These are phyloP conservation scores for Dendroctonus ponderosae DNA, from an alignment of 1,140 invertebrate species.

Conservation along the genomic window DNA sequence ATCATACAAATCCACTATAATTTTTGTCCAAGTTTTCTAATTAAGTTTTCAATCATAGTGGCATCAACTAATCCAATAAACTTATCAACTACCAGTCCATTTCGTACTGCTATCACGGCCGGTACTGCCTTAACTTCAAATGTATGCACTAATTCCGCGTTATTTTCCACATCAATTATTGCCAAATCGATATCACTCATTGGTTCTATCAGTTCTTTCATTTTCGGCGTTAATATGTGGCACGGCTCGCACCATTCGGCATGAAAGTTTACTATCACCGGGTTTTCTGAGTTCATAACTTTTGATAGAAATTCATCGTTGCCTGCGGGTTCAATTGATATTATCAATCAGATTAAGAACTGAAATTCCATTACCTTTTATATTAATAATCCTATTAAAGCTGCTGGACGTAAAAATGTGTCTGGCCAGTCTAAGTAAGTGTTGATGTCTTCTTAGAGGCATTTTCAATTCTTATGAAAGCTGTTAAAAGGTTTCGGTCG, in stretches of 20 bases:
- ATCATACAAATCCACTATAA: too few species aligned
- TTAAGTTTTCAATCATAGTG: constrained; percentile 78
- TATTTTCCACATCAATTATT: constrained; percentile 88
- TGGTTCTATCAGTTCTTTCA: constrained; percentile 77
- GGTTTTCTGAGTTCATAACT: constrained; percentile 77
- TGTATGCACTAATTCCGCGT: constrained; percentile 77
- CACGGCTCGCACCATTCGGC: constrained; percentile 96
- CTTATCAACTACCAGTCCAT: constrained; percentile 86
- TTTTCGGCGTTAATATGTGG: constrained; percentile 87
- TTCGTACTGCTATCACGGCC: constrained; percentile 82
- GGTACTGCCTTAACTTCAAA: constrained; percentile 90
- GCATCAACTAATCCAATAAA: constrained; percentile 89
- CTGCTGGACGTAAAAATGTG: constrained; percentile 37
- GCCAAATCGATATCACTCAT: constrained; percentile 81
- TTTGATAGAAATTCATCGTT: constrained; percentile 62
- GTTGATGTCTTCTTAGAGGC: constrained; percentile 9
- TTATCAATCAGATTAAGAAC: background rate
- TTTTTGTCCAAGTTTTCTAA: constrained; percentile 67
- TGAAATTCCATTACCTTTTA: constrained; percentile 47
- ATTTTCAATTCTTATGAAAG: constrained; percentile 38
- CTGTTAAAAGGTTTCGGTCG: constrained; percentile 46
- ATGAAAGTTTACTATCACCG: constrained; percentile 84
- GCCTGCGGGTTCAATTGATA: constrained; percentile 30
- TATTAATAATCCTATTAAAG: constrained; percentile 55
- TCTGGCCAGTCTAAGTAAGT: constrained; percentile 19